These are phyloP conservation scores for Phacellophora camtschatica DNA, from an alignment of 30 jellyfish, hydroid and myxozoan genomes.

Conservation along the genomic window DNA sequence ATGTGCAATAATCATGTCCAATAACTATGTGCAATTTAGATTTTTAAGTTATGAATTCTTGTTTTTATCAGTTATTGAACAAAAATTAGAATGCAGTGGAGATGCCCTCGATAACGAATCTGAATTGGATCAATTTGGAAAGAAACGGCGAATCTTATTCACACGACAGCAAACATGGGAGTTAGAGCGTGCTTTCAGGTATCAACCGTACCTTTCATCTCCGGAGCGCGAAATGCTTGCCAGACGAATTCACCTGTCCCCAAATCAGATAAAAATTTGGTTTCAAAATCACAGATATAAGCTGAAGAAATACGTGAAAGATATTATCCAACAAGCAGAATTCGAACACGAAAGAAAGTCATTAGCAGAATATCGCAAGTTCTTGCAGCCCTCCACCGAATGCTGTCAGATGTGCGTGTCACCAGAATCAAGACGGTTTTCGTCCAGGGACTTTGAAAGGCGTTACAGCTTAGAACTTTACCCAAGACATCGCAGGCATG, in stretches of 20 bases:
- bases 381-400: background rate
- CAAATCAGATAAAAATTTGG: conserved; percentile 95
- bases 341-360: conserved; percentile 41
- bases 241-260: conserved; percentile 75
- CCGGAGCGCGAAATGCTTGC: conserved; percentile 93
- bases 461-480: background rate
- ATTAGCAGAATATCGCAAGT: background rate
- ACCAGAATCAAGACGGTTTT: background rate
- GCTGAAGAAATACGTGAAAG: conserved; percentile 81
- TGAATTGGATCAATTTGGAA: conserved; percentile 35
- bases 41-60: too few species aligned
- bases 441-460: background rate
- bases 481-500: background rate
- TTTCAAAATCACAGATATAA: conserved; percentile 96
- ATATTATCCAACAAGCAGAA: conserved; percentile 80
- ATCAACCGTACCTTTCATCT: conserved; percentile 89
- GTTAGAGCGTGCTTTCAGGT: conserved; percentile 80
- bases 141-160: conserved; percentile 82
- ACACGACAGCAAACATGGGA: conserved; percentile 96
- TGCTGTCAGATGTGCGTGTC: background rate
- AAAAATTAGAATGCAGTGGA: background rate
- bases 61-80: background rate
- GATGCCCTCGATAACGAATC: background rate
- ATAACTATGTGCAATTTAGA: too few species aligned
- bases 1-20: too few species aligned